These are phyloP conservation scores for Palythoa grandiflora DNA, from an alignment of 92 coral and sea anemone species.

Conservation along the genomic window DNA sequence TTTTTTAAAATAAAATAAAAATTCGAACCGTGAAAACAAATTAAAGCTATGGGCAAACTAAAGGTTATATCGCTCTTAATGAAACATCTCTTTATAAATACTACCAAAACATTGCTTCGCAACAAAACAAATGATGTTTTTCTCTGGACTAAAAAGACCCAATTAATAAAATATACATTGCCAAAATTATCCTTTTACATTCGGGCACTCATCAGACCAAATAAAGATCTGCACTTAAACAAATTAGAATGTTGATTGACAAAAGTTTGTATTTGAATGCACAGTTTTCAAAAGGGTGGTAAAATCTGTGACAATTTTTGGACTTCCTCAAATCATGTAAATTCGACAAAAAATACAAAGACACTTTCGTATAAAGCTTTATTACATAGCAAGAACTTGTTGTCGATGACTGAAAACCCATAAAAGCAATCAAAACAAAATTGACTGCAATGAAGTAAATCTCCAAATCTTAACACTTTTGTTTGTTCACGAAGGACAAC, in stretches of 20 bases:
- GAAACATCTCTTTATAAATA: background rate
- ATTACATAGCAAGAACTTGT: background rate
- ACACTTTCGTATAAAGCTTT: background rate
- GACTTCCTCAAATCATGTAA: background rate
- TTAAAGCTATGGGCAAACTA: background rate
- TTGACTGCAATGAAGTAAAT: background rate
- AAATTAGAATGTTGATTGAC: background rate
- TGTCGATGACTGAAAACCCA: background rate
- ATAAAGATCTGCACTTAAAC: conserved; percentile 6
- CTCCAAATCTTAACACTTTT: background rate
- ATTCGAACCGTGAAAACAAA: background rate
- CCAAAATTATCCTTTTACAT: background rate
- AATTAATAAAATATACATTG: background rate
- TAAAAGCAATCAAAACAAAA: background rate
- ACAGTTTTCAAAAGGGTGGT: background rate
- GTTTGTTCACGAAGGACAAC: background rate
- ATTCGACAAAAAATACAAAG: background rate
- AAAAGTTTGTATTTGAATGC: background rate
- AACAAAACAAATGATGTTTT: background rate
- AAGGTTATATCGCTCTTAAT: background rate
- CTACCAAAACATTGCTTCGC: background rate
- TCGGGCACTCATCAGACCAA: background rate
- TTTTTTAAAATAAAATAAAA: background rate
- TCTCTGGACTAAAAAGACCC: background rate
- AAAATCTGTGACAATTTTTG: background rate